Evolutionary conservation across 2,888 invertebrate species (phyloP).

Genomic region (Orgyia antiqua): DNA sequence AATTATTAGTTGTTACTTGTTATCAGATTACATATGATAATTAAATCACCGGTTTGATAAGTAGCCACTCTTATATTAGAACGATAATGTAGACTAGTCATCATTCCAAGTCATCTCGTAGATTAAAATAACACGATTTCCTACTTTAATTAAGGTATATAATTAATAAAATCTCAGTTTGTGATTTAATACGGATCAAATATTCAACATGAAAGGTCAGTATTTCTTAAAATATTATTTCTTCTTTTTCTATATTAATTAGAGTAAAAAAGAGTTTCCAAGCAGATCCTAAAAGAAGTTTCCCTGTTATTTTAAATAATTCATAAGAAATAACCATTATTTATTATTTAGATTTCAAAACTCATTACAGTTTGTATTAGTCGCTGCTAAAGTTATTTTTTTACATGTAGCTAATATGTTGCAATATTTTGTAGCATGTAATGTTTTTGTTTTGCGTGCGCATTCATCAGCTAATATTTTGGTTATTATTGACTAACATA

Average conservation of each 20-base stretch:
- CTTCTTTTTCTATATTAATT: neutral
- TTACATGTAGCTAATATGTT: no score
- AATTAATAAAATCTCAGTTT: constrained; percentile 9
- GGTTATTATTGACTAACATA: no score
- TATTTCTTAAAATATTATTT: neutral
- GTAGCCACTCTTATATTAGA: constrained; percentile 6
- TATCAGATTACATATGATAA: constrained; percentile 16
- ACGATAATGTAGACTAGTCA: constrained; percentile 14
- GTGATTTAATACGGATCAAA: constrained; percentile 12
- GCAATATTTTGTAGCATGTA: no score
- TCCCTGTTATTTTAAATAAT: no score
- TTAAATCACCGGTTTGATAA: constrained; percentile 17
- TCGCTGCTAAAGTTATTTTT: no score
- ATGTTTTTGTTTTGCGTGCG: no score
- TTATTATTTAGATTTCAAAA: no score
- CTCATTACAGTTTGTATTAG: no score
- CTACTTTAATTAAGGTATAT: constrained; percentile 23
- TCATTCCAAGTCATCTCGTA: constrained; percentile 16
- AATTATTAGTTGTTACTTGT: constrained; percentile 7
- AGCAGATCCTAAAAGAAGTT: no score
- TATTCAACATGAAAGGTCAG: constrained; percentile 27
- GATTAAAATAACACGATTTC: constrained; percentile 24
- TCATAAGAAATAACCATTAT: no score
- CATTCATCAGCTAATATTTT: no score
- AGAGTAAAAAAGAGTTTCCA: neutral